These are phyloP conservation scores for Drosophila pectinifera DNA, from an alignment of 1,140 invertebrate genomes.

Conservation along the genomic window DNA sequence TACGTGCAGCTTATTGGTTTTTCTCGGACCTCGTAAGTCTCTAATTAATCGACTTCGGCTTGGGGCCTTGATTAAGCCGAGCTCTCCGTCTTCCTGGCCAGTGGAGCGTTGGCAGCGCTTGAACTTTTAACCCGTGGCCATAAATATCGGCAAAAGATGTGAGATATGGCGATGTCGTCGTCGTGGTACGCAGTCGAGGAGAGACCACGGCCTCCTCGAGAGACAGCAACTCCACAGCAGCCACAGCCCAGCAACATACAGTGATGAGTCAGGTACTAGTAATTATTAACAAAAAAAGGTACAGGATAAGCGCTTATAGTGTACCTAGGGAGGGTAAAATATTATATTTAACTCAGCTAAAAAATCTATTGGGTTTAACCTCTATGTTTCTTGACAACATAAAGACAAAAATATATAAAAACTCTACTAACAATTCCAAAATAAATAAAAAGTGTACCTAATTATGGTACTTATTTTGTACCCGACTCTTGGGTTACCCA, in stretches of 20 bases:
- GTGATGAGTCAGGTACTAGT: constrained; percentile 2
- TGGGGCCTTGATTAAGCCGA: constrained; percentile 69
- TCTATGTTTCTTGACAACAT: neutral
- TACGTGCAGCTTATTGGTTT: constrained; percentile 37
- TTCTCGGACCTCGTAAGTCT: constrained; percentile 49
- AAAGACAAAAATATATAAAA: too few species aligned
- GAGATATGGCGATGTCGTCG: constrained; percentile 61
- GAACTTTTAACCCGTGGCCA: constrained; percentile 74
- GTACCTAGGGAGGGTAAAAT: neutral
- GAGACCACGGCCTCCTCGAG: neutral
- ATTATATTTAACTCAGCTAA: too few species aligned
- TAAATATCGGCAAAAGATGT: constrained; percentile 77
- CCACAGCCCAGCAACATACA: constrained; percentile 1
- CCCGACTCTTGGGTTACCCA: neutral
- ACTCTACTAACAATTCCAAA: neutral
- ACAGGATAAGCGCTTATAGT: too few species aligned
- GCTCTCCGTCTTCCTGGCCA: constrained; percentile 16
- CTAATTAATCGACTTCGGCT: constrained; percentile 68
- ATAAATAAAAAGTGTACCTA: neutral
- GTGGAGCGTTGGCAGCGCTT: constrained; percentile 41
- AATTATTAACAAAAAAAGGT: neutral
- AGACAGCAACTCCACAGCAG: constrained; percentile 4
- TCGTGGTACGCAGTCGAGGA: constrained; percentile 22
- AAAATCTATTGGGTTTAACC: too few species aligned
- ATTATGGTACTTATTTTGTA: neutral